These are phyloP conservation scores for Ecliptopera silaceata DNA, from an alignment of 2,888 invertebrate genomes.

Conservation along the genomic window DNA sequence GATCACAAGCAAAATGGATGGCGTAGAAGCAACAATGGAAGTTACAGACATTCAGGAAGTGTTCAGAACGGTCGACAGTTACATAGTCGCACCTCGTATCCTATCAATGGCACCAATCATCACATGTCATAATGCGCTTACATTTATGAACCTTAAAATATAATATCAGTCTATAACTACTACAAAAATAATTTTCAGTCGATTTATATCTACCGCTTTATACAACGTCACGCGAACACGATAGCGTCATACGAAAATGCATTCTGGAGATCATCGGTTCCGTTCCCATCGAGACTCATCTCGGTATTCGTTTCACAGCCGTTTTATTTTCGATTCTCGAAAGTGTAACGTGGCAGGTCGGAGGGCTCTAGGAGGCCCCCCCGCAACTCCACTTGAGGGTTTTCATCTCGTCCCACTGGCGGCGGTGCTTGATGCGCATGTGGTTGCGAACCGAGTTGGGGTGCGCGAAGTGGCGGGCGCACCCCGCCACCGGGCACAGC, in stretches of 20 bases:
- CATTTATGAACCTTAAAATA: constrained; percentile 62
- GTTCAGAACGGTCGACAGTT: constrained; percentile 61
- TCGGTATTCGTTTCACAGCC: constrained; percentile 60
- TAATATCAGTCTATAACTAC: constrained; percentile 81
- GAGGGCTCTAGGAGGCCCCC: constrained; percentile 61
- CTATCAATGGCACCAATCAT: constrained; percentile 83
- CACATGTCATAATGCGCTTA: constrained; percentile 81
- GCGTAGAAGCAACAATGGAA: constrained; percentile 73
- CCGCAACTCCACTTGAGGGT: constrained; percentile 88
- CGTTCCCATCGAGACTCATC: constrained; percentile 49
- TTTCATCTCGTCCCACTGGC: constrained; percentile 93
- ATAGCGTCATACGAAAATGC: constrained; percentile 57
- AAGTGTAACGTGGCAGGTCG: constrained; percentile 37
- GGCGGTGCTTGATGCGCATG: constrained; percentile 92
- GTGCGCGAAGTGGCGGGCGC: constrained; percentile 90
- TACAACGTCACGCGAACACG: constrained; percentile 61
- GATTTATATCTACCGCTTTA: constrained; percentile 74
- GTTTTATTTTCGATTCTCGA: constrained; percentile 45
- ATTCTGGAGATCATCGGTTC: constrained; percentile 69
- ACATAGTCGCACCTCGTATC: constrained; percentile 69
- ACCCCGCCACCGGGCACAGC: constrained; percentile 89
- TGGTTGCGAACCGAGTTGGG: constrained; percentile 94
- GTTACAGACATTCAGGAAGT: constrained; percentile 68
- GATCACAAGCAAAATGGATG: constrained; percentile 30
- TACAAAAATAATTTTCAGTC: constrained; percentile 83